Percentiles rank a stretch among this genome's conserved stretches.
Evolutionary conservation across 2,113 vertebrate species (phyloP).

Genomic region (Corydoras maculifer): DNA sequence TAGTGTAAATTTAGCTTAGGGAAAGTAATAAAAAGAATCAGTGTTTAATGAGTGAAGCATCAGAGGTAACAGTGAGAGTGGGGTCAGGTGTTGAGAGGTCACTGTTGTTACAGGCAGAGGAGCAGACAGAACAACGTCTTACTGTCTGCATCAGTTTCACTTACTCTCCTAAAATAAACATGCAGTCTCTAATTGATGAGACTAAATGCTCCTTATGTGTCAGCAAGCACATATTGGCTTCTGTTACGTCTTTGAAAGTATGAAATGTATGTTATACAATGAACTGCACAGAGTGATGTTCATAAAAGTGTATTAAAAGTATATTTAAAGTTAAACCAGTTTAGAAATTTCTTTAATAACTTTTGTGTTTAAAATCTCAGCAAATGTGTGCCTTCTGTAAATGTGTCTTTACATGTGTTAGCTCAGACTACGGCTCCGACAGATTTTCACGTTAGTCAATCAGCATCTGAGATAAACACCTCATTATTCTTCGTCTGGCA

Average conservation of each 20-base stretch:
- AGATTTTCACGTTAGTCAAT: constrained; percentile 55
- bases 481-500: constrained; percentile 58
- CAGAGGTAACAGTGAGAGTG: constrained; percentile 11
- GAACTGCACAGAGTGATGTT: no score
- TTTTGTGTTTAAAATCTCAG: no score
- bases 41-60: not conserved
- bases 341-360: no score
- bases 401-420: constrained; percentile 1
- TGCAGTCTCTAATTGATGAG: constrained; percentile 3
- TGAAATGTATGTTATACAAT: no score
- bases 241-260: no score
- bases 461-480: constrained; percentile 48
- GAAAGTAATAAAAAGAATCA: not conserved
- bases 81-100: constrained; percentile 28
- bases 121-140: constrained; percentile 2
- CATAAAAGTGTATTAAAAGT: no score
- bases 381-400: no score
- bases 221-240: not conserved
- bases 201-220: not conserved
- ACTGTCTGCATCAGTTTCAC: constrained; percentile 17
- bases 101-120: constrained; percentile 36
- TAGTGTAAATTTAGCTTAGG: no score
- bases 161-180: constrained; percentile 24
- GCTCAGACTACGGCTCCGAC: constrained; percentile 39
- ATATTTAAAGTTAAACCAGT: no score